Conservation (phyloP, 2,797 vertebrate genomes). For the Holocentrus rufus region DNA sequence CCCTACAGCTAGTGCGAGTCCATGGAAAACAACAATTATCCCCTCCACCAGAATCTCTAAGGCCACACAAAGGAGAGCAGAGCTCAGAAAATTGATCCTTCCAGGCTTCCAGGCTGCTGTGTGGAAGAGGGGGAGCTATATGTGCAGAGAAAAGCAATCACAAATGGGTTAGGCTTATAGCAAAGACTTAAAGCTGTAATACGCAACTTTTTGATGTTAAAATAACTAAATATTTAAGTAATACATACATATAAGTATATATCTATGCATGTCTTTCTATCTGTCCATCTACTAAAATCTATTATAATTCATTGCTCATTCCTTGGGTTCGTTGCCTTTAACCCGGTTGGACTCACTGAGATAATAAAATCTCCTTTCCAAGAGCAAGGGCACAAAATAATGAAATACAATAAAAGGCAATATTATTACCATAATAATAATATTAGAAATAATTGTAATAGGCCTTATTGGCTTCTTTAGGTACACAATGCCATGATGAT, state of each 20-base stretch:
- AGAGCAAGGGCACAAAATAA: too few relatives aligned
- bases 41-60: constrained; percentile 68
- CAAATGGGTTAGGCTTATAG: constrained; percentile 11
- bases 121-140: constrained; percentile 75
- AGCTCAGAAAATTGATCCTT: constrained; percentile 80
- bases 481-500: too few relatives aligned
- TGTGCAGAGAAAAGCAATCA: constrained; percentile 47
- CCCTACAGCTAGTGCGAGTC: constrained; percentile 43
- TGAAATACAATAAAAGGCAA: too few relatives aligned
- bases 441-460: neutral
- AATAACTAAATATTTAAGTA: neutral
- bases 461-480: too few relatives aligned
- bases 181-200: constrained; percentile 26
- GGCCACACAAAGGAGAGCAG: constrained; percentile 74
- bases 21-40: constrained; percentile 79
- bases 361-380: too few relatives aligned
- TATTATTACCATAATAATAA: too few relatives aligned
- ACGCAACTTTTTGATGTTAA: constrained; percentile 30
- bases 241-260: too few relatives aligned
- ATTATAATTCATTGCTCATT: too few relatives aligned
- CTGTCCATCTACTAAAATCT: too few relatives aligned
- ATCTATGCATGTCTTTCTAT: too few relatives aligned
- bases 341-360: too few relatives aligned
- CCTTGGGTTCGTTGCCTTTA: too few relatives aligned
- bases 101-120: constrained; percentile 55